A percentile compares a stretch with the other conserved stretches of the same genome.
phyloP scores from a whole-genome alignment of 2,797 vertebrate species.

The Siniperca obscura region DNA sequence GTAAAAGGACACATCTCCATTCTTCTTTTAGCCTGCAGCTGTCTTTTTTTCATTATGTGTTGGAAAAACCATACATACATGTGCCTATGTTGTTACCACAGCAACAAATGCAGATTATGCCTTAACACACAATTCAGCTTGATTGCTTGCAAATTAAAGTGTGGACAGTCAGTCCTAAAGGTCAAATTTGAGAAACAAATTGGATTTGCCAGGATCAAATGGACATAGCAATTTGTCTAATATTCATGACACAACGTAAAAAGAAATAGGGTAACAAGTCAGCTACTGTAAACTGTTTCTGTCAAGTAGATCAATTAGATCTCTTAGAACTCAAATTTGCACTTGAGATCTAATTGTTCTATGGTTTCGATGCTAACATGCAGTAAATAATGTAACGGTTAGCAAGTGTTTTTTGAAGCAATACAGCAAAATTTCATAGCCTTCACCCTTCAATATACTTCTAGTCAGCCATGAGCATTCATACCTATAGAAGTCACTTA shows the following conservation, averaged over 20 bases:
- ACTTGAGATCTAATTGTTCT: slow-evolving; percentile 14
- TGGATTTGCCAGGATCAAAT: slow-evolving; percentile 58
- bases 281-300: slow-evolving; percentile 12
- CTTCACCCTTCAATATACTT: background rate
- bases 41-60: background rate
- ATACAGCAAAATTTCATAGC: background rate
- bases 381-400: slow-evolving; percentile 11
- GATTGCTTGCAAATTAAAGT: slow-evolving; percentile 58
- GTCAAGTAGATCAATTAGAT: slow-evolving; percentile 22
- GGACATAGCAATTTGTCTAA: slow-evolving; percentile 44
- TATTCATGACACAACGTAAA: slow-evolving; percentile 21
- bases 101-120: slow-evolving; percentile 39
- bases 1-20: background rate
- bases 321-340: background rate
- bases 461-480: background rate
- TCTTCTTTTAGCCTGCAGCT: slow-evolving; percentile 6
- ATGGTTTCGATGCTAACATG: background rate
- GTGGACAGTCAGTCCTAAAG: slow-evolving; percentile 50
- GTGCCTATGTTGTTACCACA: slow-evolving; percentile 18
- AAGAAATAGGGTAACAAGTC: slow-evolving; percentile 15
- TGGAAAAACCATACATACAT: background rate
- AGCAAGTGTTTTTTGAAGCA: background rate
- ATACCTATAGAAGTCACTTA: background rate
- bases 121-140: slow-evolving; percentile 40
- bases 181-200: slow-evolving; percentile 66